These are phyloP conservation scores for Enteromius radiatus DNA, from an alignment of 2,797 vertebrate genomes.

Conservation along the genomic window DNA sequence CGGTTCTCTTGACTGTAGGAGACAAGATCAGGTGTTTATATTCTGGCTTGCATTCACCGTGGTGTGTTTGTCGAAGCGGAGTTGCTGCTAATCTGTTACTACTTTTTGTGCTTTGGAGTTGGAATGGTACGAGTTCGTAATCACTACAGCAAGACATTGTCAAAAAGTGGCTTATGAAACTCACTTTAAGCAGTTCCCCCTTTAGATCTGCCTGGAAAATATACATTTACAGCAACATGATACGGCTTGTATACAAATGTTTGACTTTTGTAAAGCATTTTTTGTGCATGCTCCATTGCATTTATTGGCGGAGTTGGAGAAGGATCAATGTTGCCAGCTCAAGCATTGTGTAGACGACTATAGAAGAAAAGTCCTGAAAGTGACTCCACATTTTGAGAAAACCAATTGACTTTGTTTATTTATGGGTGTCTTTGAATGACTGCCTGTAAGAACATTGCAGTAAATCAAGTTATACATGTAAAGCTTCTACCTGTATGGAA, in stretches of 20 bases:
- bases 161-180: conserved; percentile 2
- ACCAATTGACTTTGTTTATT: conserved; percentile 62
- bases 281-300: conserved; percentile 28
- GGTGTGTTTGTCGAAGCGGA: background rate
- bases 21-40: conserved; percentile 25
- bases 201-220: conserved; percentile 14
- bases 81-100: conserved; percentile 28
- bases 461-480: conserved; percentile 62
- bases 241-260: conserved; percentile 4
- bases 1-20: conserved; percentile 31
- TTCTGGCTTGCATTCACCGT: conserved; percentile 18
- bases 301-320: background rate
- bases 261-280: conserved; percentile 24
- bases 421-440: conserved; percentile 58
- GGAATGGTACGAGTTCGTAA: background rate
- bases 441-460: conserved; percentile 60
- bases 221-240: too few species aligned
- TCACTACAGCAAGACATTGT: background rate
- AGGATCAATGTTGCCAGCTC: background rate
- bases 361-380: conserved; percentile 8
- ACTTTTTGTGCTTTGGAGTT: background rate
- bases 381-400: conserved; percentile 45
- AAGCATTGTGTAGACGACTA: conserved; percentile 11
- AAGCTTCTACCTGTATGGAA: conserved; percentile 74
- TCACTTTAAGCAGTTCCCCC: conserved; percentile 17